Conservation (phyloP, 2,888 invertebrate species). For the Oligia strigilis region DNA sequence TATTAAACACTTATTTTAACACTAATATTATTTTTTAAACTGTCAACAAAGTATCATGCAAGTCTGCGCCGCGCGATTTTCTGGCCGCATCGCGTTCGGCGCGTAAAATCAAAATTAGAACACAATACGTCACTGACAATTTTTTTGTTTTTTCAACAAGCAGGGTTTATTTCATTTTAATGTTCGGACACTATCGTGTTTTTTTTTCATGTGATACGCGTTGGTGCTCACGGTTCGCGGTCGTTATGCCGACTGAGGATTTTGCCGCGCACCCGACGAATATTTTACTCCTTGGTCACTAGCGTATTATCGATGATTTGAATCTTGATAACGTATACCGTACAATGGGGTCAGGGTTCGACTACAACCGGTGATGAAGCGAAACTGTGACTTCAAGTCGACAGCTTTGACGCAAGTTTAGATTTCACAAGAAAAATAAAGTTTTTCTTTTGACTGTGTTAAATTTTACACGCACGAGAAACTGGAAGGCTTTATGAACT, state of each 20-base stretch:
- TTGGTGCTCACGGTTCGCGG: slow-evolving; percentile 79
- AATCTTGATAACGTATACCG: slow-evolving; percentile 84
- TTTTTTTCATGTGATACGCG: slow-evolving; percentile 66
- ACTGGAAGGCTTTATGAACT: not conserved
- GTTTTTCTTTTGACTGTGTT: slow-evolving; percentile 35
- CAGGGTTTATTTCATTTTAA: slow-evolving; percentile 75
- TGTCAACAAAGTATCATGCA: slow-evolving; percentile 70
- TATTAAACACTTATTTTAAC: slow-evolving; percentile 54
- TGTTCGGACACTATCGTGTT: slow-evolving; percentile 68
- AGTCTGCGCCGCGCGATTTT: slow-evolving; percentile 62
- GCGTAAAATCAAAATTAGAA: slow-evolving; percentile 80
- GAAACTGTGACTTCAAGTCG: slow-evolving; percentile 63
- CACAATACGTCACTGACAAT: slow-evolving; percentile 75
- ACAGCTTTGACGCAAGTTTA: slow-evolving; percentile 58
- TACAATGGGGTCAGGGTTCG: slow-evolving; percentile 86
- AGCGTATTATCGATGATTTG: slow-evolving; percentile 86
- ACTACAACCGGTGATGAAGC: slow-evolving; percentile 76
- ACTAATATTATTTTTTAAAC: slow-evolving; percentile 57
- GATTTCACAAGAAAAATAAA: slow-evolving; percentile 37
- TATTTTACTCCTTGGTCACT: slow-evolving; percentile 83
- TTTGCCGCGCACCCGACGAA: slow-evolving; percentile 75
- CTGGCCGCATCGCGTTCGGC: slow-evolving; percentile 73
- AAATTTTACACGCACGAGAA: slow-evolving; percentile 7
- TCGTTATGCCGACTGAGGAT: slow-evolving; percentile 85
- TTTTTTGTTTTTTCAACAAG: slow-evolving; percentile 70